Evolutionary conservation across 2,113 vertebrate species (phyloP), one percentile per base, ranked within the genome.

Genomic region (Silurus glanis): DNA sequence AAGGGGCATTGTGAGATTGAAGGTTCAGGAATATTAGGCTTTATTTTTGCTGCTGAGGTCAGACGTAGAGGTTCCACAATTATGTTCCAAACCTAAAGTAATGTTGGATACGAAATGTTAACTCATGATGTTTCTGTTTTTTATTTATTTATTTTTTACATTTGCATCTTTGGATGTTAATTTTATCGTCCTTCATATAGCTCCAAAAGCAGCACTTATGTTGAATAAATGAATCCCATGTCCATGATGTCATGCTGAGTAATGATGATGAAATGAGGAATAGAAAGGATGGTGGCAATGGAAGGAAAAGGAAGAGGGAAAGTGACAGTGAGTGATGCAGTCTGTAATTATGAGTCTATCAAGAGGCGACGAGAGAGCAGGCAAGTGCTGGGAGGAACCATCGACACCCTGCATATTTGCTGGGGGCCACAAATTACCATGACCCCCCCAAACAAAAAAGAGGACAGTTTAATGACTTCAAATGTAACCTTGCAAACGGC

Each of bases 331-430:
- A 89, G 84, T 85, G 91, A 89, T 86, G 88, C 84, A 76, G 89
- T 85, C 92, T 92, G 91, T 93, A 93, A 94, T 93, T 93, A 92
- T 84, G 72, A 90, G 89, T 92, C 93, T 93, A 93, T 93, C 91
- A 92, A 91, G 87, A 90, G 90, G 80, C 84, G 83, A 78, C 45
- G 37, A 84, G 82, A 90, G 83, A 71, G 88, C 81, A 64, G 76
- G 84, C 86, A 87, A 69, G 79, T 87, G 84, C 75, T 59, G 85
- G 71, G 87, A 87, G 86, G 87, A 84, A 87, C 85, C 64, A 83
- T 85, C 83, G 79, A 89, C 80, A 90, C 85, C 84, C 85, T 87
- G 83, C 78, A 47, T 82, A 87, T 90, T 91, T 88, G 85, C 89
- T 87, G 80, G 83, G 88, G 89, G 90, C 82, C 87, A 84, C 88